Percentiles rank a stretch among this genome's conserved stretches.
Conservation (phyloP, 2,888 invertebrate genomes). For the Chrysomela aeneicollis region DNA sequence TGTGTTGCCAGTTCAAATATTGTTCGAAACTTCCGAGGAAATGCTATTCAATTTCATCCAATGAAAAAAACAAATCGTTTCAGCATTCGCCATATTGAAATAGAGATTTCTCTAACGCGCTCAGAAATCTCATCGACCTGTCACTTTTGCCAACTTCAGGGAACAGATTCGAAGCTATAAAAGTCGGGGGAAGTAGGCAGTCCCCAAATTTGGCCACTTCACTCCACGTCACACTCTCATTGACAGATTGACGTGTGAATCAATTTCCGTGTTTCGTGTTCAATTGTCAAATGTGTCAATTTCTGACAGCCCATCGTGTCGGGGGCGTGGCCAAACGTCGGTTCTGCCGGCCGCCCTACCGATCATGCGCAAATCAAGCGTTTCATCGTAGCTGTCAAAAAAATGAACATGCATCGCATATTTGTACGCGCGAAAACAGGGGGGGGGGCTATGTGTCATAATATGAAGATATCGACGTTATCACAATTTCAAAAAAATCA, state of each 20-base stretch:
- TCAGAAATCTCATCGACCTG: slow-evolving; percentile 12
- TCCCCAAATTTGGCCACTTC: too few species aligned
- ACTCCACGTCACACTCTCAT: too few species aligned
- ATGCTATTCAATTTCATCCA: too few species aligned
- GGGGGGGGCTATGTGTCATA: slow-evolving; percentile 48
- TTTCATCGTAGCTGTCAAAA: slow-evolving; percentile 56
- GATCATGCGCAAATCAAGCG: slow-evolving; percentile 49
- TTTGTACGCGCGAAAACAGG: slow-evolving; percentile 45
- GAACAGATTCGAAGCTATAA: slow-evolving; percentile 37
- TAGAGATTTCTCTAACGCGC: too few species aligned
- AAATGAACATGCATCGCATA: slow-evolving; percentile 54
- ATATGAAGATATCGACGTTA: slow-evolving; percentile 57
- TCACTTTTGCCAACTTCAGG: background rate
- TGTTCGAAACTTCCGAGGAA: background rate
- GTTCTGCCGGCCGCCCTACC: slow-evolving; percentile 21
- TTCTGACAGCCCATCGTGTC: too few species aligned
- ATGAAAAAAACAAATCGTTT: too few species aligned
- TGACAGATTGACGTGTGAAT: too few species aligned
- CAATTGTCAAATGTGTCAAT: too few species aligned
- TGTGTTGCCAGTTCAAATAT: background rate
- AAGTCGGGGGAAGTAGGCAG: slow-evolving; percentile 37
- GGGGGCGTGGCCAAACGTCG: too few species aligned
- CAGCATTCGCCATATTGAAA: too few species aligned
- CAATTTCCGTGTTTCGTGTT: too few species aligned
- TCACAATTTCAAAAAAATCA: slow-evolving; percentile 26